Evolutionary conservation across 2,113 vertebrate species (phyloP).

Genomic region (Solenodon paradoxus): DNA sequence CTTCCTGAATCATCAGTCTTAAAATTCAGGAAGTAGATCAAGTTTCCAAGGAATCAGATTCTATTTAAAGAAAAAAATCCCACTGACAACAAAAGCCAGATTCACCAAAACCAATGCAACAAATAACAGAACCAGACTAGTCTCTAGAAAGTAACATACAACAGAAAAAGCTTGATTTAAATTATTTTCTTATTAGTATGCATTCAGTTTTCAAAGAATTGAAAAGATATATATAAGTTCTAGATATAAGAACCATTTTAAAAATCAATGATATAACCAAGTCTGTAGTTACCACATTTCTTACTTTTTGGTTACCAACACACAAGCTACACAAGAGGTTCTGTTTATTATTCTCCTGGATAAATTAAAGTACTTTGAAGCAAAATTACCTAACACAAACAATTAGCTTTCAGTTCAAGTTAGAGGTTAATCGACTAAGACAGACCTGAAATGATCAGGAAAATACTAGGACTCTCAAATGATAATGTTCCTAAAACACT

Average conservation of each 20-base stretch:
- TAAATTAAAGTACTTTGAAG: conserved; percentile 25
- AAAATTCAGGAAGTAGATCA: background rate
- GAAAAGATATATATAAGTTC: background rate
- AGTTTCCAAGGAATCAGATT: conserved; percentile 7
- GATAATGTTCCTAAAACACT: conserved; percentile 3
- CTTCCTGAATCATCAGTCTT: background rate
- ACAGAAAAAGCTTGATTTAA: background rate
- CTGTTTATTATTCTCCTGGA: background rate
- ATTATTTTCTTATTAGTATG: background rate
- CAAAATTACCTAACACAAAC: background rate
- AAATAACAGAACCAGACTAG: background rate
- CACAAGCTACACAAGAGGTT: background rate
- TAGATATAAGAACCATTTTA: background rate
- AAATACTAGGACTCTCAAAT: background rate
- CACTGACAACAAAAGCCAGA: background rate
- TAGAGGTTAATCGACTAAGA: background rate
- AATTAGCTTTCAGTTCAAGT: conserved; percentile 31
- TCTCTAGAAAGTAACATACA: background rate
- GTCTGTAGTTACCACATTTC: background rate
- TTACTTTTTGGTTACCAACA: background rate
- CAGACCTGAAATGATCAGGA: background rate
- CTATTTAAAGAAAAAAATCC: conserved; percentile 39
- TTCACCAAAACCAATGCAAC: background rate
- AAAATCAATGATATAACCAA: background rate
- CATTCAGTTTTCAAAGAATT: conserved; percentile 18